These are phyloP conservation scores for Lordiphosa fenestrarum DNA, from an alignment of 2,888 invertebrate genomes.

Conservation along the genomic window DNA sequence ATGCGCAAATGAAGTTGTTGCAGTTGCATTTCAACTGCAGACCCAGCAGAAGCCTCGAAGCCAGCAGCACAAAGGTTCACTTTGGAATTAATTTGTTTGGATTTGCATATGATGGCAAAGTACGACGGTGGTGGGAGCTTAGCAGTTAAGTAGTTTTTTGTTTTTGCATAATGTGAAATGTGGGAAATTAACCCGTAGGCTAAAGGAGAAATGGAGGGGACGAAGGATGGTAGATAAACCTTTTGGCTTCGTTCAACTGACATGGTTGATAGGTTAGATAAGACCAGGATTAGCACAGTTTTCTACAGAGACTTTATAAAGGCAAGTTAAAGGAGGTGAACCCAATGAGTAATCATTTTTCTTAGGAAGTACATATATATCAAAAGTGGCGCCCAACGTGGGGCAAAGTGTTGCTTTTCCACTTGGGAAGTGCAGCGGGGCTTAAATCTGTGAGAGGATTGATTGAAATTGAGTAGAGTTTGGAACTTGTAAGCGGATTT, in stretches of 20 bases:
- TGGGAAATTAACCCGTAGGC: constrained; percentile 55
- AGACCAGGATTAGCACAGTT: constrained; percentile 59
- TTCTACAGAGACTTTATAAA: constrained; percentile 7
- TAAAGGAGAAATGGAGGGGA: constrained; percentile 1
- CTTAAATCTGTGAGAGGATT: no score
- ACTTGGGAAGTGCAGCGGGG: no score
- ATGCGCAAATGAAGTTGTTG: constrained; percentile 73
- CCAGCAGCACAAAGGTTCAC: constrained; percentile 52
- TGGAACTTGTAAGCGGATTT: no score
- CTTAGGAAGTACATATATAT: no score
- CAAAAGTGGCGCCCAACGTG: no score
- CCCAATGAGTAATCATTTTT: no score
- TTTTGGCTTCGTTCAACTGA: constrained; percentile 6
- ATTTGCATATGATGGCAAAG: constrained; percentile 70
- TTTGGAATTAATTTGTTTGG: constrained; percentile 69
- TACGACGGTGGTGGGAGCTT: constrained; percentile 52
- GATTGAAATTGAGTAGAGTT: no score
- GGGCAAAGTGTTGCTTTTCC: no score
- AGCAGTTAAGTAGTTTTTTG: constrained; percentile 68
- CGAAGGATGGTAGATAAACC: not conserved
- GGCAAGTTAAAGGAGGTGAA: not conserved
- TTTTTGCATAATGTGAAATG: constrained; percentile 57
- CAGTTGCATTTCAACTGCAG: constrained; percentile 47
- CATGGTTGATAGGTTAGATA: constrained; percentile 37
- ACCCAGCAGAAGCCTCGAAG: not conserved